Base-by-base conservation (phyloP, 2,888 invertebrate genomes). In the Tetranychus piercei region DNA sequence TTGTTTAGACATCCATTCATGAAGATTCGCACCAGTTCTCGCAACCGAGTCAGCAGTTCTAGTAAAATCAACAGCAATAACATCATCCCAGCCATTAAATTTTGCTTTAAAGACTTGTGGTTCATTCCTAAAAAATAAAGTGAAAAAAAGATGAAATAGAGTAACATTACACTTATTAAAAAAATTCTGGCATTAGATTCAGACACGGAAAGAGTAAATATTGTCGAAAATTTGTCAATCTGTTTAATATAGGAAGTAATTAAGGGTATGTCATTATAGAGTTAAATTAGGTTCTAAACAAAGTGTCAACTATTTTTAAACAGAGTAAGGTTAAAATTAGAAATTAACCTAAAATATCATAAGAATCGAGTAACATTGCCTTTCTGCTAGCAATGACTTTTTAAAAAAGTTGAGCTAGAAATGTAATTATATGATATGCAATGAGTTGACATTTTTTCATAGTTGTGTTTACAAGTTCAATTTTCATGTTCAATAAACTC, bases 61-160 rank as follows among this genome's bases (percentile, higher is more conserved):
- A 0, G 99, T 99, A 83, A 94, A 99, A 85, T 99, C 99, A 8
- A 97, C 97, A 0, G 94, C 95, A 80, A 99, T 93, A 22, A 99
- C 94, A 83, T 99, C 97, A 82, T 99, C 96, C 99, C 99, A 99
- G 9, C 94, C 95, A 72, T 87, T 84, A 84, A 99, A 99, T 84
- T 97, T 96, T 1, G 91, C 90, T 83, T 97, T 96, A 84, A 99
- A 99, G 78, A 96, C 83, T 80, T 85, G 85, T 65, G 83, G 81
- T 77, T 86, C 86, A 73, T 84, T 84, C 34, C 84, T 83, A 77
- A 7, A 34, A 34, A 34, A 34, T 34, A 34, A 34, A 34, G 34
- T 34, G 34, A 34, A 34, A 34, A 34, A 66, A 73, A 66, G 11
- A 65, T 73, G n/a, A 55, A 15, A 15, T 15, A 55, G 22, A 73